phyloP scores from a whole-genome alignment of 2,888 invertebrate species.

The Oxyscelio sp. region DNA sequence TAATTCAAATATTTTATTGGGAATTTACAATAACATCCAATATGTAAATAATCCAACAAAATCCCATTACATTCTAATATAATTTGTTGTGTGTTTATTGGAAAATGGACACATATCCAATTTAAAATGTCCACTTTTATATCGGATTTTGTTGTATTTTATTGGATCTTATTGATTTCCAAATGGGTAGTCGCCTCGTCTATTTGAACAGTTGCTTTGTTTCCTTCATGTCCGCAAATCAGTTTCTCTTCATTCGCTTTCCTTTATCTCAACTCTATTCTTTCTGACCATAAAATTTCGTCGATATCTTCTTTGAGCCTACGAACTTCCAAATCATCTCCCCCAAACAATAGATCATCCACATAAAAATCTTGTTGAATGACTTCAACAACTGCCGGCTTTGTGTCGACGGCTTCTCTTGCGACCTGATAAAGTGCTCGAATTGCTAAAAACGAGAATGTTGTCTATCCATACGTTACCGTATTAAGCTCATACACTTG shows the following conservation, averaged over 20 bases:
- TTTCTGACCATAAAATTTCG: not conserved
- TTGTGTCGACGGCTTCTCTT: not conserved
- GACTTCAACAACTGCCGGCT: not conserved
- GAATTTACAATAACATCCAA: no score
- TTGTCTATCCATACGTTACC: slow-evolving; percentile 44
- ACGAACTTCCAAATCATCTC: not conserved
- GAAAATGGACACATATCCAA: no score
- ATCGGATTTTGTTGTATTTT: no score
- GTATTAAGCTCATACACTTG: slow-evolving; percentile 59
- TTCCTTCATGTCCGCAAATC: no score
- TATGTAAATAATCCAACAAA: no score
- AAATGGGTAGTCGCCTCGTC: not conserved
- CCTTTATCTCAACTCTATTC: not conserved
- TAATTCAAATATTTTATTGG: no score
- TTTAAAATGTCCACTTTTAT: no score
- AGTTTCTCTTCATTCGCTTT: not conserved
- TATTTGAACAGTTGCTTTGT: not conserved
- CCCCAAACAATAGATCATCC: not conserved
- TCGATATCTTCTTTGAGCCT: not conserved
- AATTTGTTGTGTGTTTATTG: no score
- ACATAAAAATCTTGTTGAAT: not conserved
- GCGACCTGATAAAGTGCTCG: slow-evolving; percentile 13
- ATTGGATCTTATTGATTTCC: no score
- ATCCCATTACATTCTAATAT: no score
- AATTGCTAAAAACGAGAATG: slow-evolving; percentile 27